Percentiles rank a stretch among this genome's conserved stretches.
Evolutionary conservation across 2,797 vertebrate species (phyloP).

Genomic region (Pipistrellus pygmaeus): DNA sequence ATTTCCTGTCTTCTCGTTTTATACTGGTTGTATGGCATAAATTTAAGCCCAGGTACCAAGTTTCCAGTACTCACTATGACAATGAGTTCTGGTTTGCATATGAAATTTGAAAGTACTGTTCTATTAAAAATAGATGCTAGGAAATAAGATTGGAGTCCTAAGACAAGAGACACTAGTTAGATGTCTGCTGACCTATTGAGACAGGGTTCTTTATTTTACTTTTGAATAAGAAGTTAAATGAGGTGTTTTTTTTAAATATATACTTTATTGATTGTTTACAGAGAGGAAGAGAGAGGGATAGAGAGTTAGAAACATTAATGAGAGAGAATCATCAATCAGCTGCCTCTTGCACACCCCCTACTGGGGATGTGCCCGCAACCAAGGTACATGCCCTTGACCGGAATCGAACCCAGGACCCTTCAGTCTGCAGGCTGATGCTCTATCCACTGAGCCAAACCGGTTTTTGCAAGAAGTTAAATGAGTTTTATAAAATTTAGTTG

Average conservation of each 20-base stretch:
- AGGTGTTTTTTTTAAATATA: not conserved
- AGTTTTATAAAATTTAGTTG: constrained; percentile 39
- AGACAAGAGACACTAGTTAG: not conserved
- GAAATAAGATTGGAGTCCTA: constrained; percentile 3
- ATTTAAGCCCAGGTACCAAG: not conserved
- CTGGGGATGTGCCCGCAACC: too few relatives aligned
- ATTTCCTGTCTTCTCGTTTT: not conserved
- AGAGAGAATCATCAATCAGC: too few relatives aligned
- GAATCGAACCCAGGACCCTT: too few relatives aligned
- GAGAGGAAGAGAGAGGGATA: too few relatives aligned
- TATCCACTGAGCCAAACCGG: too few relatives aligned
- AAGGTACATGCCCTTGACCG: too few relatives aligned
- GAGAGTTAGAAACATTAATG: too few relatives aligned
- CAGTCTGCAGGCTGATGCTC: too few relatives aligned
- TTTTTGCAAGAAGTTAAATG: not conserved
- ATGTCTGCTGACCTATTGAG: not conserved
- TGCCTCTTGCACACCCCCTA: too few relatives aligned
- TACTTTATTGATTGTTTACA: too few relatives aligned
- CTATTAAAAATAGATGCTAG: constrained; percentile 40
- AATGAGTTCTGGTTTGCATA: constrained; percentile 20
- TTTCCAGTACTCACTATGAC: not conserved
- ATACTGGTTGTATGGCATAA: constrained; percentile 32
- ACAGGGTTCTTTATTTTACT: not conserved
- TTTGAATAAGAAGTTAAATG: constrained; percentile 15
- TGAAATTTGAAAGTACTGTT: constrained; percentile 30